Evolutionary conservation across 2,113 vertebrate species (phyloP).

Genomic region (Tylochromis polylepis): DNA sequence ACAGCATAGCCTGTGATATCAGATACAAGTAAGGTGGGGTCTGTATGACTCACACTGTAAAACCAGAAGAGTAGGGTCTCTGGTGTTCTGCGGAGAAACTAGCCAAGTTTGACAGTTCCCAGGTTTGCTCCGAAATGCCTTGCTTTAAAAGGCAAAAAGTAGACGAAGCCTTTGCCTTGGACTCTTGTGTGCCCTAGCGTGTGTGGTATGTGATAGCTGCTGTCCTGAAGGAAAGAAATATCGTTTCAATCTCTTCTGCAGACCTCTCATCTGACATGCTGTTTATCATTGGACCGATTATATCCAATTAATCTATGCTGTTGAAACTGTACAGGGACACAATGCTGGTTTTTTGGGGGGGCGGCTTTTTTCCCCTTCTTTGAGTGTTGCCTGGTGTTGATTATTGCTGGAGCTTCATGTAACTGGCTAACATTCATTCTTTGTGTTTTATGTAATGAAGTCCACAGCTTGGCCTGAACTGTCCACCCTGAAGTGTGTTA

Average conservation of each 20-base stretch:
- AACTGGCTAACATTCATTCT: slow-evolving; percentile 41
- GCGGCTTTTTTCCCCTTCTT: neutral
- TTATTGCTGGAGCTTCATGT: slow-evolving; percentile 6
- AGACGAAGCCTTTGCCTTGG: slow-evolving; percentile 31
- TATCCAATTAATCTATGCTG: slow-evolving; percentile 32
- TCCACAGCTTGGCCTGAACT: slow-evolving; percentile 23
- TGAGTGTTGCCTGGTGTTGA: neutral
- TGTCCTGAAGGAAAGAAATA: slow-evolving; percentile 24
- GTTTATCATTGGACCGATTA: slow-evolving; percentile 42
- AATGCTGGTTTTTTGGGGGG: neutral
- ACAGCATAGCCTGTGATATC: slow-evolving; percentile 20
- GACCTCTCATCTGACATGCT: slow-evolving; percentile 28
- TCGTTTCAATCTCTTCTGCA: slow-evolving; percentile 33
- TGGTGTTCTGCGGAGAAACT: slow-evolving; percentile 56
- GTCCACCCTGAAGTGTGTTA: slow-evolving; percentile 29
- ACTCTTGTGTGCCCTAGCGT: slow-evolving; percentile 33
- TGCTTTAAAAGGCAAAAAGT: slow-evolving; percentile 74
- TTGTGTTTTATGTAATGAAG: slow-evolving; percentile 51
- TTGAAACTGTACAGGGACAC: neutral
- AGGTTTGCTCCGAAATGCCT: slow-evolving; percentile 66
- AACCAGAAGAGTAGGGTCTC: slow-evolving; percentile 34
- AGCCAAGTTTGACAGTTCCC: slow-evolving; percentile 66
- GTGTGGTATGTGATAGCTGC: slow-evolving; percentile 40
- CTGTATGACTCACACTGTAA: slow-evolving; percentile 40
- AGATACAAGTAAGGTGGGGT: slow-evolving; percentile 35